phyloP scores from a whole-genome alignment of 2,797 vertebrate genomes.

The Paguma larvata region DNA sequence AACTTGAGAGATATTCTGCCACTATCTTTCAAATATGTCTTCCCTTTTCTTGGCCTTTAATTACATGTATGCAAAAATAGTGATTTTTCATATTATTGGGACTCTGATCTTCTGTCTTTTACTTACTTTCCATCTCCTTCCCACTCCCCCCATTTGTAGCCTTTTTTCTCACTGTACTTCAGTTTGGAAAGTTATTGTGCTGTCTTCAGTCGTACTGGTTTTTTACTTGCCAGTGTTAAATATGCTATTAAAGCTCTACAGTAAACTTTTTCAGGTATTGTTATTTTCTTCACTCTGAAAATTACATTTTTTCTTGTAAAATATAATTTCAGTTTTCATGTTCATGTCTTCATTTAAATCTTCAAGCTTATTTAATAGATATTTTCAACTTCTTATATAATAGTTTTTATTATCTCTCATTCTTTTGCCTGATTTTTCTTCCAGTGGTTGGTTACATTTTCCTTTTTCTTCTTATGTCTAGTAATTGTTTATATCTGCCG shows the following conservation, averaged over 20 bases:
- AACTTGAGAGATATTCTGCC: background rate
- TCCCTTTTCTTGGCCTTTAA: background rate
- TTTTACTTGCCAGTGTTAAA: background rate
- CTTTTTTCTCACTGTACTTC: background rate
- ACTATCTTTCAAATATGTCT: background rate
- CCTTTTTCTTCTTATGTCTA: background rate
- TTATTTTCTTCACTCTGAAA: background rate
- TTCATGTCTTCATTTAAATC: background rate
- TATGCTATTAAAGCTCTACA: background rate
- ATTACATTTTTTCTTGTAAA: background rate
- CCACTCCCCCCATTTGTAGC: background rate
- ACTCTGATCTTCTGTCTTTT: background rate
- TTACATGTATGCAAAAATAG: background rate
- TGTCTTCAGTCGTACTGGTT: background rate
- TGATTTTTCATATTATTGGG: background rate
- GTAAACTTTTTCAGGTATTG: background rate
- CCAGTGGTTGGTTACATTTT: background rate
- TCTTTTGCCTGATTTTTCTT: background rate
- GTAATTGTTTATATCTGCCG: background rate
- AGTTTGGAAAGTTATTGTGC: background rate
- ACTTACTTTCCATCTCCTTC: background rate
- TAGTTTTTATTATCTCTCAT: background rate
- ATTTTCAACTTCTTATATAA: background rate
- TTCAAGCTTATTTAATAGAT: background rate
- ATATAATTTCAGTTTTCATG: background rate